Evolutionary conservation across 2,888 invertebrate species (phyloP), one percentile per base, ranked within the genome.

Genomic region (Drosophila buzzatii): DNA sequence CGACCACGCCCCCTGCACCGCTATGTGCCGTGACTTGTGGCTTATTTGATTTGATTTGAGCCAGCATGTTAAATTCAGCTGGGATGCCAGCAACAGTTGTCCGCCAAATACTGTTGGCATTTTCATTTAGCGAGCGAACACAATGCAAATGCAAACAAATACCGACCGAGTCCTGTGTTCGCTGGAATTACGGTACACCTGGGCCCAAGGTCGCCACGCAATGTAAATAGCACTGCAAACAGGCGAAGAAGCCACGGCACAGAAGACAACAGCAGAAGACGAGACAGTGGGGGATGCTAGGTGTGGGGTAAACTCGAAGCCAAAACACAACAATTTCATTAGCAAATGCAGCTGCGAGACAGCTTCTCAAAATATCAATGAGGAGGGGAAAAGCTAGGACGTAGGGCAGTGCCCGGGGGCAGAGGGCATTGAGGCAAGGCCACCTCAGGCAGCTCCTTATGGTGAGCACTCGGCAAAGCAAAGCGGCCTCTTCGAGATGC

Each of bases 321-420:
- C 56, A 60, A 70, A 76, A 70, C 76, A 77, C 57, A 56, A 76
- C 58, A 81, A 77, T 72, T 77, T 81, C 81, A 77, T 77, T 77
- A 81, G 57, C 53, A 53, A 66, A 63, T 55, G 62, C 56, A 69
- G 31, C 59, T 51, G 52, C 31, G 39, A 47, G 39, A 31, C 14
- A 55, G 47, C 42, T 49, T 23, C 37, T 14, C 33, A 33, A 51
- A 51, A 20, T 18, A 51, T 51, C 51, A 51, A 18, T 10, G 51
- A 51, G 12, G 51, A 51, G 12, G 51, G 35, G 35, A 12, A 23
- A 7, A 18, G 41, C 14, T 3, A 6, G 18, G 53, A 3, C 1
- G 8, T 18, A 10, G 6, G 6, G 18, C 18, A 47, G 23, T 18
- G 47, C 16, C 41, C 47, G n/a, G 33, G 18, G 27, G 27, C 10